Base-by-base conservation (phyloP, 2,113 vertebrate genomes). In the Platysteira castanea region DNA sequence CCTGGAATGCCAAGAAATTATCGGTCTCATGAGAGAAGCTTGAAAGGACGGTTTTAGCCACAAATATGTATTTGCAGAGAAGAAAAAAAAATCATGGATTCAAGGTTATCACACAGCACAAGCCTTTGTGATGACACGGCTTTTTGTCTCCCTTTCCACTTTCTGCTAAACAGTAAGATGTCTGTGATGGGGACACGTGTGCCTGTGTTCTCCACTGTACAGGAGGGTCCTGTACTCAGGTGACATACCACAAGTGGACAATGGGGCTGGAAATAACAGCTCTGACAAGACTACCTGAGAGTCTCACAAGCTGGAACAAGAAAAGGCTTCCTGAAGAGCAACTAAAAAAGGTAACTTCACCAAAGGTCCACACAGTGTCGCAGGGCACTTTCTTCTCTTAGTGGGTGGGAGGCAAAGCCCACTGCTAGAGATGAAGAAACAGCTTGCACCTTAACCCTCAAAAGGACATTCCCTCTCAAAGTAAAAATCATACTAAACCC, bases 371-470 rank as follows among this genome's bases (percentile, higher is more conserved):
- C 77, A 33, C 24, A 71, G 83, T 96, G 95, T 95, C 49, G 2
- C 86, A 91, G 93, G 93, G 85, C 80, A 93, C 90, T 96, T 96
- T 96, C 93, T 96, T 97, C 91, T 97, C 92, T 96, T 94, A 97
- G 94, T 93, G 83, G 90, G 88, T 93, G 92, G 96, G 95, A 96
- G 92, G 83, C 73, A 92, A 89, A 92, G 90, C 93, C 96, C 93
- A 96, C 88, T 87, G 92, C 85, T 97, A 92, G 70, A 90, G 73
- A 93, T 78, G 92, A 96, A 93, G 96, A 67, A 93, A 78, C 77
- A 93, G 83, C 86, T 90, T 90, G 86, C 82, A 94, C 90, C 83
- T 88, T 96, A 89, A 89, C 92, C 84, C 88, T 87, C 88, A 73
- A 96, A 92, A 93, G 90, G 95, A 94, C 96, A 78, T 93, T 81